phyloP scores from a whole-genome alignment of 2,113 vertebrate genomes.

The Macrotis lagotis region DNA sequence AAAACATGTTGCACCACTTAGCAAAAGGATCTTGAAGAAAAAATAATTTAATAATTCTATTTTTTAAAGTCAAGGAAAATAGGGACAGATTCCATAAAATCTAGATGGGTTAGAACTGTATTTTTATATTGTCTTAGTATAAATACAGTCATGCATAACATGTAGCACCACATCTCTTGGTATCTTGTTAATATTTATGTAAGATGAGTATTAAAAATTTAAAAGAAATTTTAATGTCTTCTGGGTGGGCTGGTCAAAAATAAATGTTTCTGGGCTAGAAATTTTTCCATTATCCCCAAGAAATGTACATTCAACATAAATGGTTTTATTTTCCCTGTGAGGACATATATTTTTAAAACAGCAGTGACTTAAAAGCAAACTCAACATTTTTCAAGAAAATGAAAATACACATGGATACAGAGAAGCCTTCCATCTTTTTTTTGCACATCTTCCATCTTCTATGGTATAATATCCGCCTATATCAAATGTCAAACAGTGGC shows the following conservation, averaged over 20 bases:
- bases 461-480: constrained; percentile 16
- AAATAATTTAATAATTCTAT: neutral
- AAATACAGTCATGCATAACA: neutral
- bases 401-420: neutral
- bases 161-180: neutral
- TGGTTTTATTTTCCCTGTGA: constrained; percentile 15
- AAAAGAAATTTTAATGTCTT: neutral
- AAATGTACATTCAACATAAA: constrained; percentile 40
- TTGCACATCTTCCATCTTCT: too few relatives aligned
- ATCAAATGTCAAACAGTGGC: constrained; percentile 37
- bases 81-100: neutral
- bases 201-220: neutral
- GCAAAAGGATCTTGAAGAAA: neutral
- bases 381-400: constrained; percentile 19
- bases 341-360: constrained; percentile 8
- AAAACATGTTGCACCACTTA: neutral
- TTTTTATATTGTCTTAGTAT: neutral
- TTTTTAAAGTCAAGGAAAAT: neutral
- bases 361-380: constrained; percentile 25
- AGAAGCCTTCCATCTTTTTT: neutral
- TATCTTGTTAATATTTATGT: neutral
- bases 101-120: neutral
- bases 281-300: constrained; percentile 15
- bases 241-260: neutral
- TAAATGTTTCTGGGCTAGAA: constrained; percentile 1